Conservation (phyloP, 2,888 invertebrate species). For the Phaedon cochleariae region DNA sequence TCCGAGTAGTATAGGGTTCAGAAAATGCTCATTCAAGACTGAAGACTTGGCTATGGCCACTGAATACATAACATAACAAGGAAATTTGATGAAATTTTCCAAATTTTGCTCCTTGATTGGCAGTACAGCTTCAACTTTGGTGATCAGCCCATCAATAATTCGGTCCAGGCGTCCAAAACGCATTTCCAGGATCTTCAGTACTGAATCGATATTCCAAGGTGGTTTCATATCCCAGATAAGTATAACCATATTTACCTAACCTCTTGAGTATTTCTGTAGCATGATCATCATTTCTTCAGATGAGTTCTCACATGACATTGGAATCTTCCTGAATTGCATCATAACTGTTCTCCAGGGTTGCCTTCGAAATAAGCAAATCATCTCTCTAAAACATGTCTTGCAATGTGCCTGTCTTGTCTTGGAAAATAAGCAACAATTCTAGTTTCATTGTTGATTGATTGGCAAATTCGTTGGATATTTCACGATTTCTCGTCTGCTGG, state of each 20-base stretch:
- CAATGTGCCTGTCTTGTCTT: no score
- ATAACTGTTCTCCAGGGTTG: neutral
- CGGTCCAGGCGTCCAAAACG: neutral
- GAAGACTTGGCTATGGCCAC: neutral
- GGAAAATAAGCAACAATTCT: neutral
- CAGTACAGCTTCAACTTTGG: neutral
- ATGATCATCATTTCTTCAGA: neutral
- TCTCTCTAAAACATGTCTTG: no score
- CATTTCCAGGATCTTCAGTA: neutral
- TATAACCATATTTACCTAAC: neutral
- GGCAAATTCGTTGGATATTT: neutral
- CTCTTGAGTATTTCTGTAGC: neutral
- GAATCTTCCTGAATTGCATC: neutral
- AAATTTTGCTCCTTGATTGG: neutral
- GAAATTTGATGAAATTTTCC: neutral
- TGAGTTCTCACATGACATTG: neutral
- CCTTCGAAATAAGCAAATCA: neutral
- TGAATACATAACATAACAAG: neutral
- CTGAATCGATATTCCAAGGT: neutral
- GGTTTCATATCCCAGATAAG: neutral
- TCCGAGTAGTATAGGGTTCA: neutral
- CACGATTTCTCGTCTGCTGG: neutral
- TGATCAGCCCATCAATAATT: neutral
- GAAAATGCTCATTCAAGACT: neutral
- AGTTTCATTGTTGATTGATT: neutral